Percentiles rank a stretch among this genome's conserved stretches.
phyloP scores from a whole-genome alignment of 2,888 invertebrate genomes.

The Bibio marci region DNA sequence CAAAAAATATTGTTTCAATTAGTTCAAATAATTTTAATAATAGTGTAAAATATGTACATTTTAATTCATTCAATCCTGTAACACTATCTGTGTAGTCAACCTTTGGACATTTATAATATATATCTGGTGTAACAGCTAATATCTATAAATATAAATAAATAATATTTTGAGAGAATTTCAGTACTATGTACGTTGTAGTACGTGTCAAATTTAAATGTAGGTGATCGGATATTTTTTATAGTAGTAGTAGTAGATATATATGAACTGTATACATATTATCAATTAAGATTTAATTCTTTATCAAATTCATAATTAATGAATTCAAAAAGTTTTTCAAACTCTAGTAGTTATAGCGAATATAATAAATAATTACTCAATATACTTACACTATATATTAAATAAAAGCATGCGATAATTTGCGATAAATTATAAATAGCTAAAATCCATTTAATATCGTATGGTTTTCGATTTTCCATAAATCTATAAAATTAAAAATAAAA shows the following conservation, averaged over 20 bases:
- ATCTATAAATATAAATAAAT: neutral
- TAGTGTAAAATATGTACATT: constrained; percentile 1
- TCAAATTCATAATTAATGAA: too few species aligned
- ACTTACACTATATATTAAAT: constrained; percentile 1
- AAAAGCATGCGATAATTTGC: constrained; percentile 2
- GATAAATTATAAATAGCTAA: constrained; percentile 3
- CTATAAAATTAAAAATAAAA: neutral
- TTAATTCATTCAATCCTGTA: neutral
- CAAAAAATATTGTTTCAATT: constrained; percentile 5
- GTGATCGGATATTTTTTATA: too few species aligned
- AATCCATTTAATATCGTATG: constrained; percentile 3
- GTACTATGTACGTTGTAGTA: too few species aligned
- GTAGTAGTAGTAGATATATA: too few species aligned
- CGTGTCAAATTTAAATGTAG: too few species aligned
- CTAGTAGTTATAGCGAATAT: too few species aligned
- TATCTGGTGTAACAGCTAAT: too few species aligned
- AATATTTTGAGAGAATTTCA: too few species aligned
- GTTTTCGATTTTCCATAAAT: constrained; percentile 3
- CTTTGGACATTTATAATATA: constrained; percentile 2
- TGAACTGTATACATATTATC: too few species aligned
- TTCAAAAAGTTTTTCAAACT: too few species aligned
- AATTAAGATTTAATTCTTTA: too few species aligned
- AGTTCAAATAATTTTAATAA: constrained; percentile 4
- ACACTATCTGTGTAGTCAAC: constrained; percentile 1
- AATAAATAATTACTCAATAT: too few species aligned